Percentiles rank a stretch among this genome's conserved stretches.
Conservation (phyloP, 2,113 vertebrate genomes). For the Coryphaenoides rupestris region DNA sequence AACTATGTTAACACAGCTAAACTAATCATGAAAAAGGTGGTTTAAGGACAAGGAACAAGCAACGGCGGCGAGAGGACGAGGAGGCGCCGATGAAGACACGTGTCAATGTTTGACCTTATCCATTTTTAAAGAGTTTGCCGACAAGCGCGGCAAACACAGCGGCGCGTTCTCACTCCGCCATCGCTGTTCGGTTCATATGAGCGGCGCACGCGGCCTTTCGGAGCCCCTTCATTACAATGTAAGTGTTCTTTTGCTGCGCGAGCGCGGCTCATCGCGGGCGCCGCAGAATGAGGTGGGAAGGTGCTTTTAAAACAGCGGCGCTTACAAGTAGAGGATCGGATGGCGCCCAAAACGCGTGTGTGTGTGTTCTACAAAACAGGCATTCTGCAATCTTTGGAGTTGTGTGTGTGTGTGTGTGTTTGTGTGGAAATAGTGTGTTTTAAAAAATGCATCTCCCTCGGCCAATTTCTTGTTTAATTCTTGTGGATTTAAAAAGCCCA, state of each 20-base stretch:
- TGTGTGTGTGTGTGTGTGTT: constrained; percentile 18
- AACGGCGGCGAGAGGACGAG: constrained; percentile 30
- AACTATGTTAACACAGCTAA: constrained; percentile 30
- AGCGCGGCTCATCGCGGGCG: constrained; percentile 50
- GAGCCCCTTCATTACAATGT: constrained; percentile 53
- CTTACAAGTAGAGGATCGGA: constrained; percentile 35
- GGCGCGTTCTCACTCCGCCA: constrained; percentile 15
- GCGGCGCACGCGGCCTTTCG: constrained; percentile 59
- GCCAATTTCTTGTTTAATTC: no score
- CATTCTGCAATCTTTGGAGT: no score
- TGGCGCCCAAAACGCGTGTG: no score
- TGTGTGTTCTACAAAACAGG: no score
- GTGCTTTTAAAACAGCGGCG: constrained; percentile 40
- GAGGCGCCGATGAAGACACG: constrained; percentile 25
- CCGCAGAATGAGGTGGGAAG: constrained; percentile 39
- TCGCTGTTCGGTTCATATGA: constrained; percentile 48
- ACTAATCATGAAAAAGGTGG: constrained; percentile 33
- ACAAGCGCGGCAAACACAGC: constrained; percentile 36
- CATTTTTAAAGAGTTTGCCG: constrained; percentile 31
- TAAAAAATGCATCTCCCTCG: no score
- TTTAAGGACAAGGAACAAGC: constrained; percentile 24
- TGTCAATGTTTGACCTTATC: constrained; percentile 37
- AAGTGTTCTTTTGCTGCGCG: constrained; percentile 53
- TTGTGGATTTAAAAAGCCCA: constrained; percentile 46
- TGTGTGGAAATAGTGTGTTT: no score